Conservation (phyloP, 2,888 invertebrate species). For the Strigamia crassipes region DNA sequence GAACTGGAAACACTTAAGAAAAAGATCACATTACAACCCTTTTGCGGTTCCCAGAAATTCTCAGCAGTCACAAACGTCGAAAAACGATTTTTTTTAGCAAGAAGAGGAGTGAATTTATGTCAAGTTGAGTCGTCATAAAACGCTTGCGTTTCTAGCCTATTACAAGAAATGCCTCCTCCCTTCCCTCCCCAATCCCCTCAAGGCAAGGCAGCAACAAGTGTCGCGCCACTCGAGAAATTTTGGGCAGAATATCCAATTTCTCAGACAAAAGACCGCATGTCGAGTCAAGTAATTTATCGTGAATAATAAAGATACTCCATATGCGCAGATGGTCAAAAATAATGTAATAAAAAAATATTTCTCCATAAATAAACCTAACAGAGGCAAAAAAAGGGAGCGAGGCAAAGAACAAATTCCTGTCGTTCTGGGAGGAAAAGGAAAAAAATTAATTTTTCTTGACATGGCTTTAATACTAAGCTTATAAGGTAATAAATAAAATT, state of each 20-base stretch:
- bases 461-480: neutral
- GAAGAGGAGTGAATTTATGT: slow-evolving; percentile 36
- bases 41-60: slow-evolving; percentile 36
- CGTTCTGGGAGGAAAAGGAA: neutral
- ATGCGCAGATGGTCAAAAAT: slow-evolving; percentile 32
- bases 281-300: slow-evolving; percentile 29
- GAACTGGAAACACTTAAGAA: slow-evolving; percentile 22
- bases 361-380: slow-evolving; percentile 38
- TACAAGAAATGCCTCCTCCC: slow-evolving; percentile 5
- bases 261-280: slow-evolving; percentile 36
- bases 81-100: neutral
- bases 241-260: slow-evolving; percentile 37
- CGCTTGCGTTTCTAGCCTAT: slow-evolving; percentile 35
- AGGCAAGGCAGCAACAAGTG: slow-evolving; percentile 39
- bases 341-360: slow-evolving; percentile 23
- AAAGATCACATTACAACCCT: slow-evolving; percentile 33
- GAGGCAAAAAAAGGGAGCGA: slow-evolving; percentile 13
- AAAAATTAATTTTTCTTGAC: neutral
- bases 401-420: slow-evolving; percentile 35
- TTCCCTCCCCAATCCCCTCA: neutral
- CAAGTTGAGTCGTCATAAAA: slow-evolving; percentile 40
- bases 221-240: slow-evolving; percentile 22
- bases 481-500: neutral
- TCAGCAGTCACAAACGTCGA: slow-evolving; percentile 25
- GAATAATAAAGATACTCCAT: slow-evolving; percentile 36